These are phyloP conservation scores for Pangasianodon gigas DNA, from an alignment of 2,113 vertebrate genomes.

Conservation along the genomic window DNA sequence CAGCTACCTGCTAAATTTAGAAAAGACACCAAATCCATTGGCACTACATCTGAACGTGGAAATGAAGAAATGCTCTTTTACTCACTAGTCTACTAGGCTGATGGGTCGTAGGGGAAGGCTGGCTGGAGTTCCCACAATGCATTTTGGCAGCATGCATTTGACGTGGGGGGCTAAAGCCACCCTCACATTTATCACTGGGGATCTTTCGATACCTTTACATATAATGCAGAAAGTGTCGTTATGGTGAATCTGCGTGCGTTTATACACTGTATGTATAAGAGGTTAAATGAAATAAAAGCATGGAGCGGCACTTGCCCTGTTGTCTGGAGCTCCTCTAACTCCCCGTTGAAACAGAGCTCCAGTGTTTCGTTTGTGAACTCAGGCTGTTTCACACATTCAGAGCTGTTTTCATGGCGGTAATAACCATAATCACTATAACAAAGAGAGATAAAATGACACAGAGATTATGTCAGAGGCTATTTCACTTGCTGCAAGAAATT, in stretches of 20 bases:
- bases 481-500: not conserved
- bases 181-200: constrained; percentile 73
- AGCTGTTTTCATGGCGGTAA: constrained; percentile 69
- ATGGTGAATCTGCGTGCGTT: not conserved
- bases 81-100: constrained; percentile 68
- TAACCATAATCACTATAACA: constrained; percentile 76
- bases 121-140: constrained; percentile 61
- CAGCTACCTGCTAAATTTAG: not conserved
- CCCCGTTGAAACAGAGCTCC: constrained; percentile 70
- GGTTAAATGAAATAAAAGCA: not conserved
- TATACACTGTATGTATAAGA: not conserved
- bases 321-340: constrained; percentile 71
- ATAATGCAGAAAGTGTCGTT: constrained; percentile 7
- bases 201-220: constrained; percentile 75
- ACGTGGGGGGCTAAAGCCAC: constrained; percentile 69
- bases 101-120: constrained; percentile 32
- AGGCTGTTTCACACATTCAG: constrained; percentile 70
- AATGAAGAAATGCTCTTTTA: constrained; percentile 4
- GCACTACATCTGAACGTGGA: not conserved
- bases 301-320: constrained; percentile 62
- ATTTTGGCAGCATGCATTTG: constrained; percentile 57
- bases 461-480: not conserved
- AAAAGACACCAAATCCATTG: not conserved
- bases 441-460: not conserved
- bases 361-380: constrained; percentile 61